phyloP scores from a whole-genome alignment of 1,140 invertebrate genomes.

The Trissolcus basalis region DNA sequence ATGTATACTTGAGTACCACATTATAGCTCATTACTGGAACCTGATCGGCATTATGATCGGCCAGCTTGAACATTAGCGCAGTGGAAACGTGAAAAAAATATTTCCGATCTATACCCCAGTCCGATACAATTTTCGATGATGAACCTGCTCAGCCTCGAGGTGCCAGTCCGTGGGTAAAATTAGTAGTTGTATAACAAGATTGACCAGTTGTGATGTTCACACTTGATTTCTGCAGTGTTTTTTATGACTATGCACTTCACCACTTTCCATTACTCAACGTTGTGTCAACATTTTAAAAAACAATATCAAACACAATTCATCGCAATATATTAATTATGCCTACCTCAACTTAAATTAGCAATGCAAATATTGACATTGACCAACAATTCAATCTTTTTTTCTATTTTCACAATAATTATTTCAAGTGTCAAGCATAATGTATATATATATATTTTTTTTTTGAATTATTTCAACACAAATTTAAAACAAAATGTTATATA shows the following conservation, averaged over 20 bases:
- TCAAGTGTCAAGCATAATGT: no score
- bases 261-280: slow-evolving; percentile 1
- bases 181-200: slow-evolving; percentile 72
- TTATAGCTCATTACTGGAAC: slow-evolving; percentile 74
- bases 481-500: no score
- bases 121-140: slow-evolving; percentile 52
- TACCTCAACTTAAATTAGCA: no score
- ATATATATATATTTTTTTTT: no score
- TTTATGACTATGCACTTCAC: slow-evolving; percentile 3
- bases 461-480: no score
- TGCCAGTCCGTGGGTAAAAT: slow-evolving; percentile 64
- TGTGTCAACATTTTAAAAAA: no score
- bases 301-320: no score
- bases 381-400: no score
- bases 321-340: no score
- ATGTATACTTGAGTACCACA: slow-evolving; percentile 72
- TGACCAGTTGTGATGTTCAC: slow-evolving; percentile 70
- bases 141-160: slow-evolving; percentile 47
- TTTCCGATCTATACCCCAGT: slow-evolving; percentile 68
- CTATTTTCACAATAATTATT: no score
- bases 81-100: slow-evolving; percentile 62
- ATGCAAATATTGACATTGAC: no score
- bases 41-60: slow-evolving; percentile 73
- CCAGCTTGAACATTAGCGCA: slow-evolving; percentile 49
- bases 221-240: slow-evolving; percentile 65